phyloP scores from a whole-genome alignment of 2,888 invertebrate species.

The Stenodera caucasica region DNA sequence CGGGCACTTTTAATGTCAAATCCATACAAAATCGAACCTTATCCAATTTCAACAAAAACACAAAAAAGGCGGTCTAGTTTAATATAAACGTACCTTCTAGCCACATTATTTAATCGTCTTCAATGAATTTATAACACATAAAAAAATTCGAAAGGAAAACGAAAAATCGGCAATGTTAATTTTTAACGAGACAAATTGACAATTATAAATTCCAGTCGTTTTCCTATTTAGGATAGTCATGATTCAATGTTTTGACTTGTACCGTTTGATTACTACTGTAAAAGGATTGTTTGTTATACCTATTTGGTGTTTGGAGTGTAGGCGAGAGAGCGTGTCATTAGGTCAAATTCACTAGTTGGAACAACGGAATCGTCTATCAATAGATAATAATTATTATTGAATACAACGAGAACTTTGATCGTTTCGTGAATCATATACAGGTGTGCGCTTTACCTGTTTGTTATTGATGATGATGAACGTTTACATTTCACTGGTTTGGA shows the following conservation, averaged over 20 bases:
- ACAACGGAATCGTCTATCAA: constrained; percentile 20
- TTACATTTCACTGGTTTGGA: neutral
- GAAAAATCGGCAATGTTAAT: too few species aligned
- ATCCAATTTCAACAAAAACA: too few species aligned
- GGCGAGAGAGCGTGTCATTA: constrained; percentile 31
- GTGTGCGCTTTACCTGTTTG: neutral
- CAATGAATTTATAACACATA: too few species aligned
- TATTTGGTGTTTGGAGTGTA: too few species aligned
- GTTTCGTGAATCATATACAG: neutral
- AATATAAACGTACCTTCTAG: too few species aligned
- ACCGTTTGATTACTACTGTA: constrained; percentile 22
- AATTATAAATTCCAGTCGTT: constrained; percentile 13
- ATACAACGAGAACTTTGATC: neutral
- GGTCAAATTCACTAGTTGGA: constrained; percentile 29
- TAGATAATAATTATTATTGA: neutral
- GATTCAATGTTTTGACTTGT: constrained; percentile 18
- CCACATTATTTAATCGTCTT: too few species aligned
- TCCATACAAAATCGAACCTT: too few species aligned
- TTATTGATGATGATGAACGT: neutral
- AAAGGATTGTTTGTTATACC: constrained; percentile 15
- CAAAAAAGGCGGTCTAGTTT: too few species aligned
- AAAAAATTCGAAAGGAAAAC: too few species aligned
- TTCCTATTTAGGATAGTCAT: constrained; percentile 22
- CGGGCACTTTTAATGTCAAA: too few species aligned
- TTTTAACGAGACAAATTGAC: neutral